These are phyloP conservation scores for Pherbina coryleti DNA, from an alignment of 2,888 invertebrate species.

Conservation along the genomic window DNA sequence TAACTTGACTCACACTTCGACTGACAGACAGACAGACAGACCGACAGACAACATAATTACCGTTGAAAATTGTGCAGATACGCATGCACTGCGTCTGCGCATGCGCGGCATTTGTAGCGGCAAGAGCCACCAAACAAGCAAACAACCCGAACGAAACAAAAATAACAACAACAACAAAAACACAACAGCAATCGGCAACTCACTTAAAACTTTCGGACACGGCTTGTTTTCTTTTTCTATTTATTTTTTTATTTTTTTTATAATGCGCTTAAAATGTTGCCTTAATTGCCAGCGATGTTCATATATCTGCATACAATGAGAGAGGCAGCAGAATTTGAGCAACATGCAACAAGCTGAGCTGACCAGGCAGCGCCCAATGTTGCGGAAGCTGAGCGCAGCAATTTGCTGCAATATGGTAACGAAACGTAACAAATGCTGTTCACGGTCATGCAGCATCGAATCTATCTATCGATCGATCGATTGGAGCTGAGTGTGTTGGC, in stretches of 20 bases:
- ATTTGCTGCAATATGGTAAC: constrained; percentile 25
- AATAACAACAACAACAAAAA: not conserved
- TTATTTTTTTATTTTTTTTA: not conserved
- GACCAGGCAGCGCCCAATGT: not conserved
- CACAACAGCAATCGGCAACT: constrained; percentile 24
- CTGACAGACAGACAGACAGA: not conserved
- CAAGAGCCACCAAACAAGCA: not conserved
- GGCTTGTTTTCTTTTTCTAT: constrained; percentile 4
- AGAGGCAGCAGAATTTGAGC: not conserved
- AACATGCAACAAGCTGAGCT: not conserved
- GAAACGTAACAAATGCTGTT: not conserved
- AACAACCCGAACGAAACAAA: not conserved
- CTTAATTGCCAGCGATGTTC: constrained; percentile 35
- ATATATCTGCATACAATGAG: constrained; percentile 37
- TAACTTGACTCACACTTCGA: not conserved
- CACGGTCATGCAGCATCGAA: not conserved
- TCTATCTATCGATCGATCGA: not conserved
- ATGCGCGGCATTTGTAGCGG: constrained; percentile 13
- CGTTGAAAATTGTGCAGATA: constrained; percentile 24
- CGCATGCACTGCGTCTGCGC: constrained; percentile 23
- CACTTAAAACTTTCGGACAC: constrained; percentile 19
- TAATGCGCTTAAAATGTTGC: constrained; percentile 34
- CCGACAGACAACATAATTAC: constrained; percentile 29
- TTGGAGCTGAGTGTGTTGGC: not conserved
- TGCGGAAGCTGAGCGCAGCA: not conserved